Evolutionary conservation across 2,888 invertebrate genomes (phyloP).

Genomic region (Candidula unifasciata): DNA sequence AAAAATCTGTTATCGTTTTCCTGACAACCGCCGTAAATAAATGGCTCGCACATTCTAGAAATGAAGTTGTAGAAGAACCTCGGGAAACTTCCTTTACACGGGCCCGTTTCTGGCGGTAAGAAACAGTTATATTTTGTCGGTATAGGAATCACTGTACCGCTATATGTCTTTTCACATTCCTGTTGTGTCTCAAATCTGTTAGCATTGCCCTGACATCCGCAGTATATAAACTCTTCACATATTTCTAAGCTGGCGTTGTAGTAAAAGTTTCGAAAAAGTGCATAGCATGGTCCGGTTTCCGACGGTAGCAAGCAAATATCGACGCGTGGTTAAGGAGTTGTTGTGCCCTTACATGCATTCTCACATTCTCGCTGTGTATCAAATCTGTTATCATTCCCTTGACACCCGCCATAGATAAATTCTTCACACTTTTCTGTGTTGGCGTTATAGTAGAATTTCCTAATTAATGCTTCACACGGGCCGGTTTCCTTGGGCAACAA

Average conservation of each 20-base stretch:
- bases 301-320: not conserved
- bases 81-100: conserved; percentile 72
- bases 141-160: no score
- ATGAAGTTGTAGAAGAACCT: conserved; percentile 88
- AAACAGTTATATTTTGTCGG: conserved; percentile 32
- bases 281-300: conserved; percentile 17
- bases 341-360: not conserved
- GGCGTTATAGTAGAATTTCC: conserved; percentile 29
- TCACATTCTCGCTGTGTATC: conserved; percentile 8
- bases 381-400: conserved; percentile 39
- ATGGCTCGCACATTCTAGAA: conserved; percentile 86
- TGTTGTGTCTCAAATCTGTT: conserved; percentile 29
- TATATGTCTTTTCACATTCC: not conserved
- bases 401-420: conserved; percentile 35
- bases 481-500: not conserved
- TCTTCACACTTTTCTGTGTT: conserved; percentile 24
- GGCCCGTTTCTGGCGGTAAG: conserved; percentile 47
- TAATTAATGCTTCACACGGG: not conserved
- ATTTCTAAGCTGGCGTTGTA: conserved; percentile 27
- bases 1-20: conserved; percentile 46
- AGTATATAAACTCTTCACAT: conserved; percentile 48
- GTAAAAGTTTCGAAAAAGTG: conserved; percentile 11
- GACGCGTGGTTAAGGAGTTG: not conserved
- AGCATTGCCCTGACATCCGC: conserved; percentile 42
- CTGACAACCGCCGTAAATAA: conserved; percentile 79